Evolutionary conservation across 2,797 vertebrate genomes (phyloP).

Genomic region (Todus mexicanus): DNA sequence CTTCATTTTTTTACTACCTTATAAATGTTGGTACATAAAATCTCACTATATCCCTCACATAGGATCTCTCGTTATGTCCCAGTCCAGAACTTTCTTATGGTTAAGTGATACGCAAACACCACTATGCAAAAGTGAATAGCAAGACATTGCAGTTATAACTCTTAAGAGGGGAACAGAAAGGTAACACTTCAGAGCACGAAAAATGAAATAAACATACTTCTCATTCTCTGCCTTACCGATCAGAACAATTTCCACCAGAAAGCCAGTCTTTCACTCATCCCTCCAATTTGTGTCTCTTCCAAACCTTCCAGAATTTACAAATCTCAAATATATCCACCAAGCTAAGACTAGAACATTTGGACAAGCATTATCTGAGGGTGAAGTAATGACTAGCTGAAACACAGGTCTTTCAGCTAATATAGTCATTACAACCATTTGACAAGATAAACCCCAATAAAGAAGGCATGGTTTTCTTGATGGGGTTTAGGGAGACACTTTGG

Average conservation of each 20-base stretch:
- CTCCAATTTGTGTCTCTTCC: background rate
- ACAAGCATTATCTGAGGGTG: background rate
- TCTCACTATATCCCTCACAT: background rate
- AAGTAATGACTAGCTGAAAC: background rate
- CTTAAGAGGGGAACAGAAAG: background rate
- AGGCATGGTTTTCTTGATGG: background rate
- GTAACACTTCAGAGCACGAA: background rate
- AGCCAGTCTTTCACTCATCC: background rate
- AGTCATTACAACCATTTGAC: background rate
- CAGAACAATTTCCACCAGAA: background rate
- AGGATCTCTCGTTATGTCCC: background rate
- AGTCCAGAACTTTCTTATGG: background rate
- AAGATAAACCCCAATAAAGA: background rate
- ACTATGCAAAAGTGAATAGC: background rate
- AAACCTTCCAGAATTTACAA: background rate
- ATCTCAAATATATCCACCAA: background rate
- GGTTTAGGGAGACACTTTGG: rapidly evolving
- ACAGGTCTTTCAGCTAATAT: background rate
- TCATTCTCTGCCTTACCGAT: background rate
- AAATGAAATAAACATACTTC: background rate
- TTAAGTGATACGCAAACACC: background rate
- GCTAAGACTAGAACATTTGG: background rate
- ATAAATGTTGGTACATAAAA: background rate
- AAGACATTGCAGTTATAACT: background rate
- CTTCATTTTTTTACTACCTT: background rate